Evolutionary conservation across 2,113 vertebrate genomes (phyloP).

Genomic region (Ciconia boyciana): DNA sequence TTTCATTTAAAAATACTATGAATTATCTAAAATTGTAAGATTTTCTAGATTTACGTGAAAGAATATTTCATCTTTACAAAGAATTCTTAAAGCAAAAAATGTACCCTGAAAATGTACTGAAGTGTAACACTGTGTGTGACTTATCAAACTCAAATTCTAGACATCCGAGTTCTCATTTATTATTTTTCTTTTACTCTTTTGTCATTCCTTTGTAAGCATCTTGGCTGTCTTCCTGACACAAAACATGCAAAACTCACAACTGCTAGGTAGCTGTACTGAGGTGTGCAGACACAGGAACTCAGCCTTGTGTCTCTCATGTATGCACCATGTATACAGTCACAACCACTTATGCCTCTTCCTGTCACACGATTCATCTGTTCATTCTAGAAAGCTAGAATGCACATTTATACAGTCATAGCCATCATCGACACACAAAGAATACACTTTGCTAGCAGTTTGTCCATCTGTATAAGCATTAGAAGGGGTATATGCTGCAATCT

Average conservation of each 20-base stretch:
- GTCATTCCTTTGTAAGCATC: background rate
- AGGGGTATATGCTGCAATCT: background rate
- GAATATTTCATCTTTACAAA: background rate
- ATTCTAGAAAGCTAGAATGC: background rate
- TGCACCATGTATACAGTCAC: background rate
- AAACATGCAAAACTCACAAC: background rate
- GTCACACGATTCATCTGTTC: background rate
- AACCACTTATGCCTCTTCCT: background rate
- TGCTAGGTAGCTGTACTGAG: background rate
- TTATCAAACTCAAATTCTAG: background rate
- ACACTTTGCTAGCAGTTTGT: background rate
- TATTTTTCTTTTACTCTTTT: background rate
- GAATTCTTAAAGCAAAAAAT: background rate
- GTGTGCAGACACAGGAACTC: background rate
- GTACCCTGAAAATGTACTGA: background rate
- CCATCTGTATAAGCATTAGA: background rate
- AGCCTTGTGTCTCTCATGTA: background rate
- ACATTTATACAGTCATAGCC: background rate
- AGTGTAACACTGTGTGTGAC: background rate
- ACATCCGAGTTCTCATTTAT: background rate
- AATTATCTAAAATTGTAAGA: background rate
- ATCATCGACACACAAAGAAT: fast-evolving
- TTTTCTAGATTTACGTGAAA: background rate
- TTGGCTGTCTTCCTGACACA: background rate
- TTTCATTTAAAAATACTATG: background rate